Evolutionary conservation across 2,113 vertebrate species (phyloP).

Genomic region (Heliornis fulica): DNA sequence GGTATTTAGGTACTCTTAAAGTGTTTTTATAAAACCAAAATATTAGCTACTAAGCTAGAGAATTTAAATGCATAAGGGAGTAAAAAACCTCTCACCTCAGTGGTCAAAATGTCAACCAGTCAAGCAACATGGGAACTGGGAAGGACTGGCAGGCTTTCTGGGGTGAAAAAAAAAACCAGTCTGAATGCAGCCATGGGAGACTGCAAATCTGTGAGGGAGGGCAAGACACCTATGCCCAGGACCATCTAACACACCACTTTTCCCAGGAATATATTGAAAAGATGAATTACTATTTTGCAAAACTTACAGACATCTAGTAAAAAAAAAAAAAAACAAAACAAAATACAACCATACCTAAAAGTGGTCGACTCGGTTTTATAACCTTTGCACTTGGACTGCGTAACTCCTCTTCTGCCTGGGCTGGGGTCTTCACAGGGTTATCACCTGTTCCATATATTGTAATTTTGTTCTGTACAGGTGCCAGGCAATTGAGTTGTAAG

Average conservation of each 20-base stretch:
- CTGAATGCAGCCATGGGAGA: not conserved
- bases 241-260: not conserved
- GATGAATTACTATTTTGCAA: not conserved
- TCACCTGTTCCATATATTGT: constrained; percentile 88
- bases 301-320: not conserved
- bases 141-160: not conserved
- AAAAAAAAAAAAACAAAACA: no score
- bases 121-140: not conserved
- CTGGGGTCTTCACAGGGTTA: no score
- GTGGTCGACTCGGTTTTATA: constrained; percentile 86
- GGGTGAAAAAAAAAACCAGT: not conserved
- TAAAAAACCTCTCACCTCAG: not conserved
- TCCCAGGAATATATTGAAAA: not conserved
- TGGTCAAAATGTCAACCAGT: not conserved
- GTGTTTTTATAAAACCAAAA: not conserved
- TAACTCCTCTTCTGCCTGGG: constrained; percentile 86
- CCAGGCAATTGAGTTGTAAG: constrained; percentile 84
- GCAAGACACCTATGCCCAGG: not conserved
- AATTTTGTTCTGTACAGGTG: constrained; percentile 87
- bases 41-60: not conserved
- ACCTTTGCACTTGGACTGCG: constrained; percentile 88
- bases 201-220: not conserved
- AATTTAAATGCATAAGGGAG: not conserved
- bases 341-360: constrained; percentile 77
- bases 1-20: not conserved